Conservation (phyloP, 2,888 invertebrate genomes). For the Megalurothrips usitatus region DNA sequence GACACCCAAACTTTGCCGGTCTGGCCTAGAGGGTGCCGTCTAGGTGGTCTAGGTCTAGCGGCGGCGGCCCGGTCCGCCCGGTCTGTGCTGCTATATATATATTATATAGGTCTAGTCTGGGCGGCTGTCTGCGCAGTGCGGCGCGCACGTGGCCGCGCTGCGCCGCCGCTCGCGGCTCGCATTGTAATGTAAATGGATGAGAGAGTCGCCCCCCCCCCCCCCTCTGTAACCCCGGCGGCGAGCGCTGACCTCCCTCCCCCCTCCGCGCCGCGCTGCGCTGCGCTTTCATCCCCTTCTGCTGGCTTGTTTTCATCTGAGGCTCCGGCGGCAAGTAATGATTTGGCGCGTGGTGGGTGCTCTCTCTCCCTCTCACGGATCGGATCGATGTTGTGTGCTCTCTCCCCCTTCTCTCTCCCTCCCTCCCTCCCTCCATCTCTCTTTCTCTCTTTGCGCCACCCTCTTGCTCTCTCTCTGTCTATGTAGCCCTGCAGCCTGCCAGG, state of each 20-base stretch:
- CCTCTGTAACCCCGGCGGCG: not conserved
- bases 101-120: not conserved
- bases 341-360: not conserved
- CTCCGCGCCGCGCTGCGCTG: slow-evolving; percentile 27
- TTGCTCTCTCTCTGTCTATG: not conserved
- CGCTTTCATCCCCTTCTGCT: slow-evolving; percentile 33
- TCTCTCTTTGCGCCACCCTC: not conserved
- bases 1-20: too few relatives aligned
- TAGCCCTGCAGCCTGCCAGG: not conserved
- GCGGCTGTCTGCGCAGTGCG: not conserved
- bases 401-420: not conserved
- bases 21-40: too few relatives aligned
- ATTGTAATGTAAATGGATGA: slow-evolving; percentile 5
- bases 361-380: not conserved
- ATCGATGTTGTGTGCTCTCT: not conserved
- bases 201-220: not conserved
- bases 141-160: slow-evolving; percentile 11
- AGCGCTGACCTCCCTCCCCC: not conserved
- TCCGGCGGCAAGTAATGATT: not conserved
- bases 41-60: not conserved
- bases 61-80: not conserved
- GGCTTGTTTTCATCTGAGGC: slow-evolving; percentile 18
- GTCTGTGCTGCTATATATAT: too few relatives aligned
- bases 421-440: not conserved
- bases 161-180: not conserved